phyloP scores from a whole-genome alignment of 1,140 invertebrate genomes.

The Carcinoscorpius rotundicauda region DNA sequence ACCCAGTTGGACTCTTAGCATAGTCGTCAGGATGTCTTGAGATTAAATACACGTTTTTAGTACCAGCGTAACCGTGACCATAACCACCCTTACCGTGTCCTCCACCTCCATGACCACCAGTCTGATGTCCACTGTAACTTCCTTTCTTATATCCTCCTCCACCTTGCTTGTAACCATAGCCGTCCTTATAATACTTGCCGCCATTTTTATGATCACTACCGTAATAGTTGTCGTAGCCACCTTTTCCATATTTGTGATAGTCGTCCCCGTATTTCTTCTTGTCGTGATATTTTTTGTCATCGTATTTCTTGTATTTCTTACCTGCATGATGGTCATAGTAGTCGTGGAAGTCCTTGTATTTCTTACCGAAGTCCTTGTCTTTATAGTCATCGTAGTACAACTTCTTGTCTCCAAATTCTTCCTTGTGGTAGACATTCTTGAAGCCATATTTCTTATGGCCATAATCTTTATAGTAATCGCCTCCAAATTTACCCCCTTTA shows the following conservation, averaged over 20 bases:
- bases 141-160: slow-evolving; percentile 5
- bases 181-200: too few relatives aligned
- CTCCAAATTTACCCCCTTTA: slow-evolving; percentile 7
- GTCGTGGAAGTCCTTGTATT: slow-evolving; percentile 11
- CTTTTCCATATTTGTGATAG: slow-evolving; percentile 9
- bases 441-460: slow-evolving; percentile 13
- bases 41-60: too few relatives aligned
- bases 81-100: background rate
- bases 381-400: slow-evolving; percentile 19
- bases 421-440: slow-evolving; percentile 22
- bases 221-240: slow-evolving; percentile 6
- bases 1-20: too few relatives aligned
- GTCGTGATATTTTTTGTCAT: slow-evolving; percentile 12
- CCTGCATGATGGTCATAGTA: slow-evolving; percentile 5
- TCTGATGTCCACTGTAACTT: slow-evolving; percentile 10
- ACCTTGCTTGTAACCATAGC: slow-evolving; percentile 1
- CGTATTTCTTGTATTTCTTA: slow-evolving; percentile 6
- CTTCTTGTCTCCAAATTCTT: slow-evolving; percentile 21
- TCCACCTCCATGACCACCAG: slow-evolving; percentile 11
- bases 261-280: slow-evolving; percentile 14
- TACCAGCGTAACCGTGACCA: too few relatives aligned
- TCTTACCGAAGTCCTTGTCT: slow-evolving; percentile 18
- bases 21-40: too few relatives aligned
- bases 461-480: slow-evolving; percentile 1
- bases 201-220: background rate